Conservation (phyloP, 2,797 vertebrate species). For the Lepus oiostolus region DNA sequence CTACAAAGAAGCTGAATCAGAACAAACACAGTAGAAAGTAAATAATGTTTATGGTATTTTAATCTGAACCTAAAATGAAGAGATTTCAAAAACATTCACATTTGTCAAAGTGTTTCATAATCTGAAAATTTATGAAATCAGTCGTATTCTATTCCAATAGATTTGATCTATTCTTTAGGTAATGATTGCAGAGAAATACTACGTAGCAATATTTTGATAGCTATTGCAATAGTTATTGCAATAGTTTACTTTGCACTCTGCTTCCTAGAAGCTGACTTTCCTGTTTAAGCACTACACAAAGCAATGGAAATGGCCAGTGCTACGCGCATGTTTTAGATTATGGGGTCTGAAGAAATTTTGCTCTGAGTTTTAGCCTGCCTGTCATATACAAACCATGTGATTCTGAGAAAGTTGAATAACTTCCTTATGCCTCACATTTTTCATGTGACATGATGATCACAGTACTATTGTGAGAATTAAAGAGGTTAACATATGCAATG, state of each 20-base stretch:
- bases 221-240: neutral
- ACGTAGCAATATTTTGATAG: neutral
- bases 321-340: neutral
- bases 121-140: conserved; percentile 8
- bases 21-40: conserved; percentile 9
- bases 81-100: conserved; percentile 15
- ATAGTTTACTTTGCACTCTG: neutral
- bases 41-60: neutral
- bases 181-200: neutral
- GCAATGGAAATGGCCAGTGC: neutral
- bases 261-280: neutral
- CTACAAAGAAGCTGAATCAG: neutral
- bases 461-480: conserved; percentile 20
- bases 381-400: neutral
- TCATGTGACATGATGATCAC: neutral
- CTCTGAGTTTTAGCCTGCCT: neutral
- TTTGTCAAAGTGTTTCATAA: conserved; percentile 34
- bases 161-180: neutral
- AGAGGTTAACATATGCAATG: neutral
- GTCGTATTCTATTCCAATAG: neutral
- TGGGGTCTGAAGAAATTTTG: neutral
- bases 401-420: neutral
- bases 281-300: neutral
- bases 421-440: neutral
- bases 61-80: conserved; percentile 49